phyloP scores from a whole-genome alignment of 2,113 vertebrate species.

The Dolichallabes microphthalmus region DNA sequence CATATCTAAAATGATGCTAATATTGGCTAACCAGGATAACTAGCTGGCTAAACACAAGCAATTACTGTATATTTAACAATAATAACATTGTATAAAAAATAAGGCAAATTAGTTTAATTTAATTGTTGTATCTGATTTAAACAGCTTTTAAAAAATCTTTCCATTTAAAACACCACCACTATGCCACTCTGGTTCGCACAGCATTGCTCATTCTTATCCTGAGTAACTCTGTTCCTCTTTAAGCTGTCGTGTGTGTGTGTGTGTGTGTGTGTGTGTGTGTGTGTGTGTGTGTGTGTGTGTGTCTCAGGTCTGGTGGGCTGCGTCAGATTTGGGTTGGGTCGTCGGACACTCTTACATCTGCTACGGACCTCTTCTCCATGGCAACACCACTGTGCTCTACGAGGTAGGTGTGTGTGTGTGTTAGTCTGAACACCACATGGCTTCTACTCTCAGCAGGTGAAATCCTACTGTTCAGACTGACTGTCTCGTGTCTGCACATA shows the following conservation, averaged over 20 bases:
- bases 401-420: slow-evolving; percentile 75
- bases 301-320: slow-evolving; percentile 95
- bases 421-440: not conserved
- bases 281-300: not conserved
- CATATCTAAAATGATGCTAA: not conserved
- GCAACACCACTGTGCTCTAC: slow-evolving; percentile 90
- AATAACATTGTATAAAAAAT: not conserved
- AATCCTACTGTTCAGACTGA: not conserved
- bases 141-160: not conserved
- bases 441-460: slow-evolving; percentile 19
- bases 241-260: not conserved
- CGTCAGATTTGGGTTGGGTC: slow-evolving; percentile 97
- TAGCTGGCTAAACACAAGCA: not conserved
- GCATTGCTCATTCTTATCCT: not conserved
- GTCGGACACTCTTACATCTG: slow-evolving; percentile 98
- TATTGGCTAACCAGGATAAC: not conserved
- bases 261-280: too few relatives aligned
- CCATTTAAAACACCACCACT: too few relatives aligned
- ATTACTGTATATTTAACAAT: not conserved
- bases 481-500: not conserved
- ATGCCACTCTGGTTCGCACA: not conserved
- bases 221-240: not conserved
- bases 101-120: not conserved
- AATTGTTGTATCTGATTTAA: not conserved
- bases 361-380: slow-evolving; percentile 91